Evolutionary conservation across 2,888 invertebrate species (phyloP).

Genomic region (Entomobrya multifasciata): DNA sequence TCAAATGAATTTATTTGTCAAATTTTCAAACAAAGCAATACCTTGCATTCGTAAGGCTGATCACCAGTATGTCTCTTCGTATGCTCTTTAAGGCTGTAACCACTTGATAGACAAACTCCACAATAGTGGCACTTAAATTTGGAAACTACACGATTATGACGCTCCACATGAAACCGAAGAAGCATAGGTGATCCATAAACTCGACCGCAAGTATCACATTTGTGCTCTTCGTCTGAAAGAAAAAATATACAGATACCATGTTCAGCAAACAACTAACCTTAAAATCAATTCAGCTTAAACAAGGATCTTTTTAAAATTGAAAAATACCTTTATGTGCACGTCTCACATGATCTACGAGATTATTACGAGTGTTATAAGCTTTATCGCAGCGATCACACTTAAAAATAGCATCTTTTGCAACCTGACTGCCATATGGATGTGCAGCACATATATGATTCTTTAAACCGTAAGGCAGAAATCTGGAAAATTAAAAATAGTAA

Average conservation of each 20-base stretch:
- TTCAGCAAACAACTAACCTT: not conserved
- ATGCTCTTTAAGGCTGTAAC: constrained; percentile 55
- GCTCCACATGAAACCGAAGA: constrained; percentile 27
- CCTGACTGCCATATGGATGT: not conserved
- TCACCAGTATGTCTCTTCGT: constrained; percentile 53
- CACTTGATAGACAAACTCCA: constrained; percentile 46
- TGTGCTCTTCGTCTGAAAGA: constrained; percentile 55
- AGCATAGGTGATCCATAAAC: constrained; percentile 46
- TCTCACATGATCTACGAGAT: constrained; percentile 55
- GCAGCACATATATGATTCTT: constrained; percentile 21
- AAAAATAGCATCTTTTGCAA: constrained; percentile 26
- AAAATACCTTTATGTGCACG: constrained; percentile 55
- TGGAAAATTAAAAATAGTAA: not conserved
- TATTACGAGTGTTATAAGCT: constrained; percentile 30
- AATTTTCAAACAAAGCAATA: constrained; percentile 10
- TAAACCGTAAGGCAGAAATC: constrained; percentile 45
- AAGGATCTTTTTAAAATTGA: not conserved
- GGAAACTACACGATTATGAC: constrained; percentile 17
- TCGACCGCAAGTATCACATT: constrained; percentile 36
- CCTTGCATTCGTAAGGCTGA: constrained; percentile 47
- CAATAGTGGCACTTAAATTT: constrained; percentile 55
- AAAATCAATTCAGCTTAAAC: not conserved
- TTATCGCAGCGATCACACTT: constrained; percentile 62
- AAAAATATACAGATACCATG: too few species aligned
- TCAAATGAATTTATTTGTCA: constrained; percentile 2